Evolutionary conservation across 2,888 invertebrate species (phyloP).

Genomic region (Hypercompe scribonia): DNA sequence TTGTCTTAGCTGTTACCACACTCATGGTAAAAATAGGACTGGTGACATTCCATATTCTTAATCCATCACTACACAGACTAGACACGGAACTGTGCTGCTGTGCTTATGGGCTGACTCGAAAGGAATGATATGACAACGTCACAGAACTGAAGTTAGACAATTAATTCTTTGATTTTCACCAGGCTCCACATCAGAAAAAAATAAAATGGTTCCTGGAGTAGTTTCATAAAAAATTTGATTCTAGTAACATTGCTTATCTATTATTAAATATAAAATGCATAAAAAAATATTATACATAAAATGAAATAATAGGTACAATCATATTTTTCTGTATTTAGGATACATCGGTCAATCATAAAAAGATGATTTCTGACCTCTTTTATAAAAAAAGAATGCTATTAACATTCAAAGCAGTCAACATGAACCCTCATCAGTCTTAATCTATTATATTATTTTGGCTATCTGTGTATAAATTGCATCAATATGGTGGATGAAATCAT

Average conservation of each 20-base stretch:
- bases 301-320: not conserved
- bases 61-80: no score
- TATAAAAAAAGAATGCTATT: not conserved
- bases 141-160: no score
- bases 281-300: no score
- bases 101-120: no score
- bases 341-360: not conserved
- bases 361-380: not conserved
- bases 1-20: no score
- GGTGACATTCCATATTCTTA: no score
- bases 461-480: not conserved
- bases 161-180: no score
- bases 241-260: not conserved
- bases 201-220: not conserved
- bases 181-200: no score
- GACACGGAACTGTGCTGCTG: no score
- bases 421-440: not conserved
- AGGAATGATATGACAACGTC: no score
- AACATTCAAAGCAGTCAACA: not conserved
- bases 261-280: no score
- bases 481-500: slow-evolving; percentile 5
- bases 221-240: not conserved
- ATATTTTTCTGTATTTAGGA: not conserved
- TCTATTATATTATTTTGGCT: not conserved
- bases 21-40: no score